These are phyloP conservation scores for Philereme vetulata DNA, from an alignment of 2,888 invertebrate genomes.

Conservation along the genomic window DNA sequence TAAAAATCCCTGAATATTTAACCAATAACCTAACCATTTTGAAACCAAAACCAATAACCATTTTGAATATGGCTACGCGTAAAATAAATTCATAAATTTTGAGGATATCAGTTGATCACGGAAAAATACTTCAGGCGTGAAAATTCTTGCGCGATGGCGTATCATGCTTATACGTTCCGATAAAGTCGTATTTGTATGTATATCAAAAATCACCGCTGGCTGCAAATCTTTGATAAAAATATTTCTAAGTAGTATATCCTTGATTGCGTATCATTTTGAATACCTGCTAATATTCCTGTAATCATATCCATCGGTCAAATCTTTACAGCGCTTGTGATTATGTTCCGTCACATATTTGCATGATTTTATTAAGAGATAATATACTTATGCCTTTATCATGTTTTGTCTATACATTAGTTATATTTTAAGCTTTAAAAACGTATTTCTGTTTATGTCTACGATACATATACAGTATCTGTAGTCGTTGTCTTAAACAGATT, in stretches of 20 bases:
- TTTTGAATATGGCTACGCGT: neutral
- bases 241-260: neutral
- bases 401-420: too few species aligned
- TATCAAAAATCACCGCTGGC: constrained; percentile 59
- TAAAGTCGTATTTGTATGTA: constrained; percentile 38
- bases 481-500: too few species aligned
- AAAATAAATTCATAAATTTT: neutral
- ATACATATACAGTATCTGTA: too few species aligned
- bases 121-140: neutral
- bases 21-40: too few species aligned
- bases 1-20: too few species aligned
- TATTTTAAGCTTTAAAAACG: too few species aligned
- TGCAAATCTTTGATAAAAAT: constrained; percentile 49
- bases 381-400: too few species aligned
- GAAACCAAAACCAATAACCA: neutral
- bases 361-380: too few species aligned
- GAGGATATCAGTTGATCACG: neutral
- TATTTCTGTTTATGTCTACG: too few species aligned
- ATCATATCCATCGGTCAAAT: constrained; percentile 57
- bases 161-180: constrained; percentile 19
- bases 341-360: neutral
- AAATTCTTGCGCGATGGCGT: constrained; percentile 18
- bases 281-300: constrained; percentile 49
- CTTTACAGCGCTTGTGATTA: constrained; percentile 41
- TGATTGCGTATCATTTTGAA: constrained; percentile 54